Evolutionary conservation across 1,140 invertebrate species (phyloP).

Genomic region (Lasioglossum albipes): DNA sequence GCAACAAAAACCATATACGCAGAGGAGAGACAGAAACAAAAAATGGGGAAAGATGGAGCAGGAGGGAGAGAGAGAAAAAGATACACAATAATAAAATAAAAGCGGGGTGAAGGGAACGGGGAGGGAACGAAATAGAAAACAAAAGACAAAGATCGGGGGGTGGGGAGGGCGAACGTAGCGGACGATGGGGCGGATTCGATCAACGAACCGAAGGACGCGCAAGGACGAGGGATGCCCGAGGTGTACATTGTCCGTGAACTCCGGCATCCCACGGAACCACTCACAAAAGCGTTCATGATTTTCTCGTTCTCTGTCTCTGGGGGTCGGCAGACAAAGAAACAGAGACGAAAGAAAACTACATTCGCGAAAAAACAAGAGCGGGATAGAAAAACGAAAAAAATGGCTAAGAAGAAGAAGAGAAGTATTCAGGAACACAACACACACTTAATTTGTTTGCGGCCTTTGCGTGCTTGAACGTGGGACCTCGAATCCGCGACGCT

Average conservation of each 20-base stretch:
- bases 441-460: constrained; percentile 11
- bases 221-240: constrained; percentile 26
- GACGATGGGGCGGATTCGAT: constrained; percentile 34
- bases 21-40: too few relatives aligned
- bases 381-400: too few relatives aligned
- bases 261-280: constrained; percentile 16
- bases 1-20: background rate
- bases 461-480: background rate
- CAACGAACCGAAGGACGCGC: constrained; percentile 32
- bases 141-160: background rate
- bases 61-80: too few relatives aligned
- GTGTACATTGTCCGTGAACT: constrained; percentile 30
- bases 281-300: constrained; percentile 32
- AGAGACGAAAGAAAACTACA: background rate
- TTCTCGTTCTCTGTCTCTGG: constrained; percentile 20
- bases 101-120: background rate
- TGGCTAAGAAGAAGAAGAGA: too few relatives aligned
- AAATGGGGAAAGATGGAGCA: too few relatives aligned
- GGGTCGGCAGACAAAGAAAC: background rate
- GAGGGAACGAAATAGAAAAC: background rate
- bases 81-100: too few relatives aligned
- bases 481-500: constrained; percentile 1
- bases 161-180: background rate
- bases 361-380: too few relatives aligned
- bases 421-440: background rate